Conservation (phyloP, 2,797 vertebrate species). For the Rousettus madagascariensis region DNA sequence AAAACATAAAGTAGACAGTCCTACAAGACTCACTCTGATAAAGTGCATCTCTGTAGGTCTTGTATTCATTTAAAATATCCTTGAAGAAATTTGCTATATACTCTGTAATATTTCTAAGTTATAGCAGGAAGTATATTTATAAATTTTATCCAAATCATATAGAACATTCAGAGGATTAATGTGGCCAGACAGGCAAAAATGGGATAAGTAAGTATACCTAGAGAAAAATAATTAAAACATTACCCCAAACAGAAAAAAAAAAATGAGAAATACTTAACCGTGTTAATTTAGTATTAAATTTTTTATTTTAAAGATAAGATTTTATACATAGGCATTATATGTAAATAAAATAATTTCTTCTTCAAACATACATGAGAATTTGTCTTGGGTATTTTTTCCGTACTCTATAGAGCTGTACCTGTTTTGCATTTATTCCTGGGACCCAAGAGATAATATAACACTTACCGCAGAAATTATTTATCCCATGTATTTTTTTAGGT, state of each 20-base stretch:
- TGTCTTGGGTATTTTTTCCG: neutral
- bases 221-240: constrained; percentile 17
- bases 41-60: neutral
- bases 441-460: constrained; percentile 35
- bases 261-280: neutral
- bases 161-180: neutral
- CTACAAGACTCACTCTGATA: neutral
- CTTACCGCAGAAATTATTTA: constrained; percentile 70
- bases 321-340: neutral
- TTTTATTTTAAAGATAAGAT: constrained; percentile 57
- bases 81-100: neutral
- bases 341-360: constrained; percentile 56
- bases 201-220: neutral
- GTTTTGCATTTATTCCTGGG: constrained; percentile 51
- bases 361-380: constrained; percentile 15
- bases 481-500: constrained; percentile 51
- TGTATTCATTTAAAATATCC: constrained; percentile 13
- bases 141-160: neutral
- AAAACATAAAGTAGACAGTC: neutral
- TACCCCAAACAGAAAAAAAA: neutral
- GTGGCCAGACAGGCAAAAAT: neutral
- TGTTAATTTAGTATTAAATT: neutral
- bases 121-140: neutral
- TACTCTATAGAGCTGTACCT: neutral
- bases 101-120: constrained; percentile 17